Evolutionary conservation across 1,140 invertebrate species (phyloP).

Genomic region (Glomeris maerens): DNA sequence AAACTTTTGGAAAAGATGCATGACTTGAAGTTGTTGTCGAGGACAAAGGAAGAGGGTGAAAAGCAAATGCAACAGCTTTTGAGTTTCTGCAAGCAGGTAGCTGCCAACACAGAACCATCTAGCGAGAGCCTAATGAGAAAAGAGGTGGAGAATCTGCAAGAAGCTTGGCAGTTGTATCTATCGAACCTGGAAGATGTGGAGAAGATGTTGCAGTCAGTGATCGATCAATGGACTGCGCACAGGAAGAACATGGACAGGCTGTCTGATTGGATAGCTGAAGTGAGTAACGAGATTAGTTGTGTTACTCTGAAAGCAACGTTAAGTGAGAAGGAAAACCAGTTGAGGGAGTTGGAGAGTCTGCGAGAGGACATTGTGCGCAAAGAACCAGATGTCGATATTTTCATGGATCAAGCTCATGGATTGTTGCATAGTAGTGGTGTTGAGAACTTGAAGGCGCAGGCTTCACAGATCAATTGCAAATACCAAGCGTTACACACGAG

Average conservation of each 20-base stretch:
- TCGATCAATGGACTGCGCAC: conserved; percentile 75
- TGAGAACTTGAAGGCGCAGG: conserved; percentile 69
- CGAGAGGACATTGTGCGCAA: conserved; percentile 56
- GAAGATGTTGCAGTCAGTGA: conserved; percentile 45
- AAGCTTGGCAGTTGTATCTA: conserved; percentile 41
- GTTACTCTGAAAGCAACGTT: conserved; percentile 65
- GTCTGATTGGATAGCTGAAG: conserved; percentile 66
- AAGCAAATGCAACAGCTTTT: conserved; percentile 53
- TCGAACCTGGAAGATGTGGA: conserved; percentile 27
- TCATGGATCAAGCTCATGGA: conserved; percentile 76
- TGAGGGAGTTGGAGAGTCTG: conserved; percentile 41
- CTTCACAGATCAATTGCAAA: conserved; percentile 71
- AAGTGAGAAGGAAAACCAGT: conserved; percentile 58
- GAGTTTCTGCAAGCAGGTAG: conserved; percentile 48
- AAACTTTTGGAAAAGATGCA: conserved; percentile 52
- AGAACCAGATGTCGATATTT: conserved; percentile 64
- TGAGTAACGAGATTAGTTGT: conserved; percentile 68
- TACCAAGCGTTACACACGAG: conserved; percentile 69
- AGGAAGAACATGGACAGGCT: conserved; percentile 61
- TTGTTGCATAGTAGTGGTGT: conserved; percentile 68
- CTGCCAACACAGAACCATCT: conserved; percentile 57
- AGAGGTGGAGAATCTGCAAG: conserved; percentile 46
- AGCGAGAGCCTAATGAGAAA: conserved; percentile 43
- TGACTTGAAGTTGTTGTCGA: too few species aligned
- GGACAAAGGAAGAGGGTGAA: conserved; percentile 53